Percentiles rank a stretch among this genome's conserved stretches.
These are phyloP conservation scores for Aptenodytes patagonicus DNA, from an alignment of 2,113 vertebrate species.

Conservation along the genomic window DNA sequence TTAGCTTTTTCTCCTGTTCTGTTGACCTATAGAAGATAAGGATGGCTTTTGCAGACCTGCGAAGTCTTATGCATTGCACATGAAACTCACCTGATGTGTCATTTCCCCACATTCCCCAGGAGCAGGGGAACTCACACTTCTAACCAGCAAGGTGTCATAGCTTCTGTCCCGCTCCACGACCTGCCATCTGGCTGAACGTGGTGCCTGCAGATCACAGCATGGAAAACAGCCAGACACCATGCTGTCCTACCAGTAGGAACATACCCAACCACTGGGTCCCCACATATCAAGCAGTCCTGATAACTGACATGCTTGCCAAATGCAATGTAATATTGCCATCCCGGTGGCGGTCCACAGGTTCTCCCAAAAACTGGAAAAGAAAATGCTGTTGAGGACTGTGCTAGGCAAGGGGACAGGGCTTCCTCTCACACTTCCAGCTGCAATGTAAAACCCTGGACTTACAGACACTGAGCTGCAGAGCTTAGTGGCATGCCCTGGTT, in stretches of 20 bases:
- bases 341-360: background rate
- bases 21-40: background rate
- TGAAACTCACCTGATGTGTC: background rate
- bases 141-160: background rate
- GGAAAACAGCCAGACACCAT: background rate
- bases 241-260: background rate
- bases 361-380: background rate
- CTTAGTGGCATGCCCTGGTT: background rate
- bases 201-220: background rate
- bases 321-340: rapidly evolving
- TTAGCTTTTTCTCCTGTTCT: background rate
- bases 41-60: background rate
- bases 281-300: background rate
- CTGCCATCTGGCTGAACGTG: background rate
- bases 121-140: background rate
- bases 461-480: background rate
- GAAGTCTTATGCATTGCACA: background rate
- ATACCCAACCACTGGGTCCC: background rate
- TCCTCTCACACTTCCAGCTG: background rate
- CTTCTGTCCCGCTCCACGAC: background rate
- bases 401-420: background rate
- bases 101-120: rapidly evolving
- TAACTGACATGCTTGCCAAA: background rate
- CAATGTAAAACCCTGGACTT: background rate
- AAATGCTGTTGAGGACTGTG: background rate